A percentile compares a stretch with the other conserved stretches of the same genome.
Conservation (phyloP, 2,797 vertebrate genomes). For the Scolopax bukidnonensis region DNA sequence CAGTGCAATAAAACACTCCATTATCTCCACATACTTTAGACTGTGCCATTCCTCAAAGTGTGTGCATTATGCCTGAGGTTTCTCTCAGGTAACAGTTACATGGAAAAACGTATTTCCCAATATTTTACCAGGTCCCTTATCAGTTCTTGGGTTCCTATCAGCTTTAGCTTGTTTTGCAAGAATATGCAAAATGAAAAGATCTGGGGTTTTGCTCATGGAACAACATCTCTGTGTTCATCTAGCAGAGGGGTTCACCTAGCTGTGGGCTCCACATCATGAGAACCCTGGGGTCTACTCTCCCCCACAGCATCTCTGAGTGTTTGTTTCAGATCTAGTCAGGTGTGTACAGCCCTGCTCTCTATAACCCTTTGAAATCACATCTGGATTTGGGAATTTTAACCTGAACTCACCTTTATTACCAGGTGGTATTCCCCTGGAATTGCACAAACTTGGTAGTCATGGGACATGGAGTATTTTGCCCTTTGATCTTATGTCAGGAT, state of each 20-base stretch:
- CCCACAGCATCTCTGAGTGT: accelerated
- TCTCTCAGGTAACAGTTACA: neutral
- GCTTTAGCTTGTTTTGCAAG: conserved; percentile 36
- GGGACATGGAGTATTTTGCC: neutral
- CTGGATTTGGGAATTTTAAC: neutral
- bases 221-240: neutral
- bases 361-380: neutral
- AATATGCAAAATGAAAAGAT: conserved; percentile 11
- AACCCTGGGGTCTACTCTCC: neutral
- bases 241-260: neutral
- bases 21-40: conserved; percentile 56
- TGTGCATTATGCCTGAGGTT: neutral
- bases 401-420: neutral
- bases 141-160: neutral
- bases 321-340: neutral
- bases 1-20: conserved; percentile 44
- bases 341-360: neutral
- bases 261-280: neutral
- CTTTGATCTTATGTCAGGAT: neutral
- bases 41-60: conserved; percentile 12
- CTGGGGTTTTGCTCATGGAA: neutral
- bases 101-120: conserved; percentile 46
- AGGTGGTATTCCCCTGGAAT: neutral
- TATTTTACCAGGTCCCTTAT: conserved; percentile 19
- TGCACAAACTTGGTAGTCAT: neutral